Evolutionary conservation across 2,113 vertebrate species (phyloP), one percentile per base, ranked within the genome.

Genomic region (Myodes glareolus): DNA sequence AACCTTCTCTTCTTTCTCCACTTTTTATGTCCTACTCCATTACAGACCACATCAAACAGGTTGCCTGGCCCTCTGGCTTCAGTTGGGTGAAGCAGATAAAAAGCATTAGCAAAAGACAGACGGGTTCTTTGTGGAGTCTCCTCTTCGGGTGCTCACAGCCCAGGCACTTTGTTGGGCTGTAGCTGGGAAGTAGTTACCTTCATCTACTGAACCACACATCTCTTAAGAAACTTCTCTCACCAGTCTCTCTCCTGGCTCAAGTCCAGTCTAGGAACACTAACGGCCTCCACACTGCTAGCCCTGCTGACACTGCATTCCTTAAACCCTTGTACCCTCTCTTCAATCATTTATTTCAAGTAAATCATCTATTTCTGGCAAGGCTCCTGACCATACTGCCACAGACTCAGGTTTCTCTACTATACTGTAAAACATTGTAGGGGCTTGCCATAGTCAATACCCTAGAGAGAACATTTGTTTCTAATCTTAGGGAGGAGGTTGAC

Each of bases 381-480:
- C 80, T 78, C 39, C 27, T 72, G 19, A 78, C 39, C 52, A 68
- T 39, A 27, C 16, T 95, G 39, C 19, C 68, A 88, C n/a, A 55
- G 52, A 92, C 82, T 67, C 33, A 25, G n/a, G 58, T 80, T 91
- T 89, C 13, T n/a, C 7, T 75, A 25, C 50, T 52, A 27, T 47
- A 33, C 36, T 94, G 5, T 58, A 88, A 93, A 39, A 84, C 8
- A 68, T 0, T 77, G 19, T 52, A 42, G 21, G 17, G 39, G 33
- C 63, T 73, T 93, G 19, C 29, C 55, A 78, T 47, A 80, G 55
- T 82, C 50, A 94, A 42, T 77, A 55, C 7, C n/a, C 55, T n/a
- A 58, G 16, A 52, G 33, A 85, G 63, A 82, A 77, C 50, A 95
- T 73, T 36, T 70, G 36, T 88, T 96, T 84, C 47, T 89, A 96